Evolutionary conservation across 2,797 vertebrate genomes (phyloP).

Genomic region (Aplochiton taeniatus): DNA sequence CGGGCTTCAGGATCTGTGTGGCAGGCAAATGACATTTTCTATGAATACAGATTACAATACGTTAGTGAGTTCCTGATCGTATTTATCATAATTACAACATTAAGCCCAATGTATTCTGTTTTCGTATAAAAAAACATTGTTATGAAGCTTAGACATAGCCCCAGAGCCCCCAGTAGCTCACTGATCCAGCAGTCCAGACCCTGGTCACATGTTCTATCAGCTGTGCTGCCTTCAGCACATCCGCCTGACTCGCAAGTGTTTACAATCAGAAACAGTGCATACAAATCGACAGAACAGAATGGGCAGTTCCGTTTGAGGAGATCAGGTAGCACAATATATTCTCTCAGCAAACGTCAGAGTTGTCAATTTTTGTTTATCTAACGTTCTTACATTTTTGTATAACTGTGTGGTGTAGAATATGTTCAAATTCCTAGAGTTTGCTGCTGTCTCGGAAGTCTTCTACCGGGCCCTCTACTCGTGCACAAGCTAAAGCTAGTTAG

Average conservation of each 20-base stretch:
- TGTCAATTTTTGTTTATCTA: not conserved
- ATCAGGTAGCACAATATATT: constrained; percentile 51
- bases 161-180: too few species aligned
- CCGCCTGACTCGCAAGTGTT: constrained; percentile 73
- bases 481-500: not conserved
- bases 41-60: too few species aligned
- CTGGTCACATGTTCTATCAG: constrained; percentile 73
- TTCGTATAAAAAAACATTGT: not conserved
- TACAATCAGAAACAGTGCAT: constrained; percentile 63
- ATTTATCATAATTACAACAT: too few species aligned
- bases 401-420: too few species aligned
- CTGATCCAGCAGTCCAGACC: too few species aligned
- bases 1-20: too few species aligned
- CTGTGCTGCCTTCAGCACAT: constrained; percentile 69
- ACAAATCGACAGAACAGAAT: constrained; percentile 53
- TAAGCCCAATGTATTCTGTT: too few species aligned
- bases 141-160: not conserved
- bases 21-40: too few species aligned
- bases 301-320: constrained; percentile 59
- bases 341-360: not conserved
- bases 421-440: too few species aligned
- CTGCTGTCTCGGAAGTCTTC: too few species aligned
- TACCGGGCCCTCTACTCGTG: not conserved
- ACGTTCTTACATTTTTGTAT: too few species aligned
- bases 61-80: too few species aligned